Evolutionary conservation across 2,113 vertebrate genomes (phyloP), one percentile per base, ranked within the genome.

Genomic region (Gobiocypris rarus): DNA sequence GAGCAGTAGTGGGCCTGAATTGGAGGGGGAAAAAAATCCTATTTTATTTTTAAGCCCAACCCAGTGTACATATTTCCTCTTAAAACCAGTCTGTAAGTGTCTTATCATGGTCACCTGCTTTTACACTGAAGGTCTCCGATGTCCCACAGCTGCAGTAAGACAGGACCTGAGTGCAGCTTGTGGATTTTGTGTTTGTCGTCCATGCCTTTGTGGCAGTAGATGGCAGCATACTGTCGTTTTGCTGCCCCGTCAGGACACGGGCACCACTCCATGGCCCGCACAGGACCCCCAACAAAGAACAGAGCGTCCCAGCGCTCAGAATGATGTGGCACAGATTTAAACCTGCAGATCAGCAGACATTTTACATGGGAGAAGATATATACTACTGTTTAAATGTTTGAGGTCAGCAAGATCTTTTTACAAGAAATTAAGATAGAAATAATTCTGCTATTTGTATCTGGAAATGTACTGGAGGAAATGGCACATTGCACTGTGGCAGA

Each of bases 241-340:
- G 48, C 80, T 0, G 96, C 93, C 1, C 96, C 96, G 15, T 96
- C 96, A 0, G 97, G 96, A 0, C 91, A 94, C 0, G 98, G 97
- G 85, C 97, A 98, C 98, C 98, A 99, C 89, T 98, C 97, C 93
- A 98, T 82, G 0, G 97, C 93, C 97, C 97, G 98, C 59, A 99
- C 93, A 0, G 97, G 98, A 7, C 98, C 98, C 0, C 97, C 98
- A 0, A 94, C 93, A 10, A 95, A 97, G 93, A 99, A 95, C 19
- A 94, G 86, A 76, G 94, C 78, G 73, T 99, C 98, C 94, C 93
- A 95, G 63, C 96, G 93, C 28, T 96, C 93, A 2, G 89, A 78
- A 52, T 99, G 96, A 43, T 95, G 89, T 5, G 95, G 91, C 81
- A 93, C 52, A 0, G 95, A 93, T 67, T 91, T 90, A 87, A 99